Conservation (phyloP, 23 tunicate species). For the Corella eumyota region DNA sequence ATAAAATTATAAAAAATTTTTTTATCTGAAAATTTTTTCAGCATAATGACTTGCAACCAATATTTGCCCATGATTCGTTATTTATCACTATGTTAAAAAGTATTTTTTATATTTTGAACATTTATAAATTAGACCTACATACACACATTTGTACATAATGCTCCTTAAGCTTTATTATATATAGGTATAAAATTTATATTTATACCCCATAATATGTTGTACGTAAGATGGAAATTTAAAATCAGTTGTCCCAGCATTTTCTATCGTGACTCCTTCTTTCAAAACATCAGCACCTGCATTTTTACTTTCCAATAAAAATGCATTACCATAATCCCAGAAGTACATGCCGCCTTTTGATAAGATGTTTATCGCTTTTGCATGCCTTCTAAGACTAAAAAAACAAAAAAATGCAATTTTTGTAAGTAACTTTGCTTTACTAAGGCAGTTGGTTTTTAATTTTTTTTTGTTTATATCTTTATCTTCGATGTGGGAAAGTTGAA, state of each 20-base stretch:
- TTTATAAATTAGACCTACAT: no score
- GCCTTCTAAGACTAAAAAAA: slow-evolving; percentile 51
- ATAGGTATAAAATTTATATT: no score
- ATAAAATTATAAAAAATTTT: not conserved
- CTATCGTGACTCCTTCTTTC: slow-evolving; percentile 3
- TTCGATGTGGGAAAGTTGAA: no score
- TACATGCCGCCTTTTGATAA: slow-evolving; percentile 70
- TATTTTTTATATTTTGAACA: not conserved
- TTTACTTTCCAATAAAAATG: slow-evolving; percentile 78
- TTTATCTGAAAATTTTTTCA: no score
- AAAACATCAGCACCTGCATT: slow-evolving; percentile 77
- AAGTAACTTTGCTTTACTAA: no score
- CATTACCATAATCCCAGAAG: slow-evolving; percentile 99
- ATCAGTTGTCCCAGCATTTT: slow-evolving; percentile 29
- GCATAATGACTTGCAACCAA: no score
- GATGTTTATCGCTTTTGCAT: slow-evolving; percentile 70
- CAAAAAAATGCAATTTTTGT: no score
- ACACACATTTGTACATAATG: no score
- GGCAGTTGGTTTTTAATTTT: no score
- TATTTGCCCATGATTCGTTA: no score
- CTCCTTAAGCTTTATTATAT: no score
- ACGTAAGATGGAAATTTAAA: slow-evolving; percentile 89
- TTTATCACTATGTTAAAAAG: not conserved
- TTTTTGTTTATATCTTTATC: no score
- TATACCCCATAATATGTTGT: slow-evolving; percentile 99